phyloP scores from a whole-genome alignment of 2,113 vertebrate genomes.

The Microtus oregoni region DNA sequence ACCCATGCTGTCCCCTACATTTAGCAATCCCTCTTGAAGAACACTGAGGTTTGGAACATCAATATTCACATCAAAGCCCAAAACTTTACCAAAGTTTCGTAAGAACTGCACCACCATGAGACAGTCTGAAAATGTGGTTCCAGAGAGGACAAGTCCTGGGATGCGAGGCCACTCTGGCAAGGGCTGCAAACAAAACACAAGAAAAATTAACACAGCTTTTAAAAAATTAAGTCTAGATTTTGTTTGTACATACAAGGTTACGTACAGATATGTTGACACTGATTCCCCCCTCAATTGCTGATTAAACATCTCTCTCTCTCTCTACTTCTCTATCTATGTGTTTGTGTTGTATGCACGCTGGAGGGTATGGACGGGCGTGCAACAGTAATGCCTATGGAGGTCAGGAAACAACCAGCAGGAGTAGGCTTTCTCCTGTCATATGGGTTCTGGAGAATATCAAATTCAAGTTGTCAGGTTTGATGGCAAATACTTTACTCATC shows the following conservation, averaged over 20 bases:
- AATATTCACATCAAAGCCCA: constrained; percentile 91
- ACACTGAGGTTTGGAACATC: constrained; percentile 90
- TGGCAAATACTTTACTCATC: background rate
- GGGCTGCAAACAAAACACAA: constrained; percentile 84
- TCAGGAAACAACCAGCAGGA: background rate
- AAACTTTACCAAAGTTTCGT: constrained; percentile 95
- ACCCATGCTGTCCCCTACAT: constrained; percentile 90
- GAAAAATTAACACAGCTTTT: background rate
- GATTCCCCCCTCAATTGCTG: background rate
- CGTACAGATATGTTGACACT: background rate
- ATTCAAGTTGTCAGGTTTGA: background rate
- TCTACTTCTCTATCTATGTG: background rate
- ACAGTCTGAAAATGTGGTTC: constrained; percentile 93
- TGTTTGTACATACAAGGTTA: background rate
- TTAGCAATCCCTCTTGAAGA: constrained; percentile 95
- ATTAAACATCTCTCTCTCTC: background rate
- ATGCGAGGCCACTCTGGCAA: constrained; percentile 94
- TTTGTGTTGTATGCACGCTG: background rate
- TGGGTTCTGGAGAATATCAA: background rate
- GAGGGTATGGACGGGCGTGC: background rate
- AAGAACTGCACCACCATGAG: constrained; percentile 97
- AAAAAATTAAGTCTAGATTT: background rate
- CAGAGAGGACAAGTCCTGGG: constrained; percentile 93
- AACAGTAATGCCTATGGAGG: background rate
- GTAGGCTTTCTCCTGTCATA: no score